Evolutionary conservation across 2,888 invertebrate genomes (phyloP).

Genomic region (Opisthograptis luteolata): DNA sequence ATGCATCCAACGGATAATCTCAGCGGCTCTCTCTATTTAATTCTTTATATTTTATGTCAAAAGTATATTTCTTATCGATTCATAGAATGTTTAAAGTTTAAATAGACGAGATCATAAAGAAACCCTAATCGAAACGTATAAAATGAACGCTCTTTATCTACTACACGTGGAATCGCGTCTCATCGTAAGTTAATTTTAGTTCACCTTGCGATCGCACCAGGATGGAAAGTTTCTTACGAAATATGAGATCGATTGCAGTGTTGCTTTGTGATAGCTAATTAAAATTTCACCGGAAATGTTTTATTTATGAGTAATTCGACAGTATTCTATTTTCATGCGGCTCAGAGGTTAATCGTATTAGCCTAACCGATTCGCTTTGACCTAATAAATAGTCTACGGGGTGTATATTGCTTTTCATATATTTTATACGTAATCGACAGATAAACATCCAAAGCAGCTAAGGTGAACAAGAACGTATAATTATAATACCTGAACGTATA

Average conservation of each 20-base stretch:
- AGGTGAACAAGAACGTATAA: no score
- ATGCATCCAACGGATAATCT: no score
- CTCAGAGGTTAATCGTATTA: no score
- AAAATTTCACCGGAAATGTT: background rate
- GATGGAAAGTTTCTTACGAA: slow-evolving; percentile 61
- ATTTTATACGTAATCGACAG: no score
- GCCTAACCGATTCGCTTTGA: no score
- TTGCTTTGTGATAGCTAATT: slow-evolving; percentile 18
- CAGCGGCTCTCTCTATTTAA: no score
- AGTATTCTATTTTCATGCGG: no score
- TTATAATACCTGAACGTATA: no score
- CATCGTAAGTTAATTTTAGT: slow-evolving; percentile 65
- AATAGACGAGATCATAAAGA: slow-evolving; percentile 19
- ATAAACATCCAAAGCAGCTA: no score
- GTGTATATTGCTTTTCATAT: no score
- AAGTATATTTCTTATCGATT: background rate
- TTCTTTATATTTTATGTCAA: background rate
- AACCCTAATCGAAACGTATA: slow-evolving; percentile 32
- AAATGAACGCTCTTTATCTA: slow-evolving; percentile 46
- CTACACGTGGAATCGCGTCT: slow-evolving; percentile 57
- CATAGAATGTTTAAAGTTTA: background rate
- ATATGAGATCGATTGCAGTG: slow-evolving; percentile 29
- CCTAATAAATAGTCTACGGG: no score
- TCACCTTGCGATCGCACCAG: slow-evolving; percentile 58
- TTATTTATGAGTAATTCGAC: no score